Base-by-base conservation (phyloP, 2,797 vertebrate species). In the Sebastes iracundus region DNA sequence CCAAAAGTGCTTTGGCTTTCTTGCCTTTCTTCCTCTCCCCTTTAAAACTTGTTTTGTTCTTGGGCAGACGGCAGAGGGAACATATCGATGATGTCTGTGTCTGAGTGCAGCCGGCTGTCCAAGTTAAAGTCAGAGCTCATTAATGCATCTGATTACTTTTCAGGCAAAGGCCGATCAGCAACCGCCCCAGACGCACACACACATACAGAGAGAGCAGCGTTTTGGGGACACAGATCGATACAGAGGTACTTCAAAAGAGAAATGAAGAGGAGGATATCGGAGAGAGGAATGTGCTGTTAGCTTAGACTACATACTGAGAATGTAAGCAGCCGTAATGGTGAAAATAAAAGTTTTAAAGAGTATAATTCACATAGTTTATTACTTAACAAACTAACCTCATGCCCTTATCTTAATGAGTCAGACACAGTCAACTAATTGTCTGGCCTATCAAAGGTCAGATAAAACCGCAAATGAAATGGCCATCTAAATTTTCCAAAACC, bases 91-190 rank as follows among this genome's bases (percentile, higher is more conserved):
- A 58, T 72, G 83, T 87, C 84, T 87, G 88, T 82, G 91, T 91
- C 89, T 90, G 88, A 90, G 89, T 83, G 86, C 89, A 89, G 77
- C 81, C 76, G 33, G 82, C 84, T 88, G 90, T 90, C 88, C 84
- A 82, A 92, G 82, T 89, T 89, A 66, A 92, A 92, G 82, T 83
- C 87, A 70, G 81, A 46, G 72, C 88, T 93, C 93, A 94, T 94
- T 95, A 93, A 95, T 93, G 88, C 87, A 82, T 88, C 87, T 73
- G 91, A 94, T 93, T 92, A 90, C 90, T 88, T 88, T 88, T 87
- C 63, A 84, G 80, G 80, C 85, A 82, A 85, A 84, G 79, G 74
- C 82, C 49, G 42, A 90, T 85, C 69, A 79, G 82, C 81, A 49
- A 49, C 18, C 46, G 18, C 46, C 46, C 46, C 61, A 64, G 27